These are phyloP conservation scores for Drosophila kokeensis DNA, from an alignment of 2,888 invertebrate genomes.

Conservation along the genomic window DNA sequence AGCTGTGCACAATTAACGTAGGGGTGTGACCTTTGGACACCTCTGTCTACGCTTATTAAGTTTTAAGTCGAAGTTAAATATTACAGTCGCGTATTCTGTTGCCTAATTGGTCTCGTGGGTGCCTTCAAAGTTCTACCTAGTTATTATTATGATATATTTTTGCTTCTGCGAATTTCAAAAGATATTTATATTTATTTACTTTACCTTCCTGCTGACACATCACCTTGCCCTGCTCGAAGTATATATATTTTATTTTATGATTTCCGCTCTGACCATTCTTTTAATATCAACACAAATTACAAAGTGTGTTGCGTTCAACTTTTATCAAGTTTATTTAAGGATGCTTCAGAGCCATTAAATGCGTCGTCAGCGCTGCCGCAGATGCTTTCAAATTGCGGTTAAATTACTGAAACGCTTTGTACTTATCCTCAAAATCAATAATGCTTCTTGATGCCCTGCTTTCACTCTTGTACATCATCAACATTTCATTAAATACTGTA, in stretches of 20 bases:
- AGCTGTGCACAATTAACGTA: conserved; percentile 21
- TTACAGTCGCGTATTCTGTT: conserved; percentile 20
- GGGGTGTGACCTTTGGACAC: background rate
- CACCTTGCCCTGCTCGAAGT: conserved; percentile 26
- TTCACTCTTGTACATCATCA: conserved; percentile 11
- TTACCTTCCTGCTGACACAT: conserved; percentile 27
- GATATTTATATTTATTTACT: conserved; percentile 55
- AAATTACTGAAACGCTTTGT: conserved; percentile 11
- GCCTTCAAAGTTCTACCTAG: conserved; percentile 34
- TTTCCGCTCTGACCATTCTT: conserved; percentile 27
- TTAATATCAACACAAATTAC: conserved; percentile 10
- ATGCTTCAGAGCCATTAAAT: conserved; percentile 43
- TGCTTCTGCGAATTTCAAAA: conserved; percentile 32
- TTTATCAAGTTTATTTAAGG: conserved; percentile 28
- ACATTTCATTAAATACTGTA: conserved; percentile 10
- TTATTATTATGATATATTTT: conserved; percentile 38
- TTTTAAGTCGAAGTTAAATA: conserved; percentile 45
- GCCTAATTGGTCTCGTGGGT: conserved; percentile 45
- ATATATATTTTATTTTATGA: conserved; percentile 23
- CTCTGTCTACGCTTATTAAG: too few relatives aligned
- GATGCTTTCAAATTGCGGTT: conserved; percentile 20
- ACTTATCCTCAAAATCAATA: conserved; percentile 43
- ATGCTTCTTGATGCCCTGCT: conserved; percentile 19
- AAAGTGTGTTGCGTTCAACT: conserved; percentile 22
- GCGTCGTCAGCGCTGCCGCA: conserved; percentile 28